Evolutionary conservation across 1,140 invertebrate genomes (phyloP).

Genomic region (Drosophila punjabiensis): DNA sequence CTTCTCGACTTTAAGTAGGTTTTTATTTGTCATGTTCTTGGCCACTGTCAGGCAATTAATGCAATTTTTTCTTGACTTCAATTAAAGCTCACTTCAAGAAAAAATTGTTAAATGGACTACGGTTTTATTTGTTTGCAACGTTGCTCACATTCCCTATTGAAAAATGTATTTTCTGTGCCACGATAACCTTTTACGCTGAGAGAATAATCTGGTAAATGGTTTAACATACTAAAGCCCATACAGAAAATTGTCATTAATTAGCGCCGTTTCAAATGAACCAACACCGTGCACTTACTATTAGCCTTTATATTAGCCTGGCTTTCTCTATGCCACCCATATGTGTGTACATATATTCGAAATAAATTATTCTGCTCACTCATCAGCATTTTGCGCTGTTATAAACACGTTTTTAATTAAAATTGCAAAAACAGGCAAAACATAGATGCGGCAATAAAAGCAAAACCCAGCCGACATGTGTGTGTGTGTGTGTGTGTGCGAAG

Average conservation of each 20-base stretch:
- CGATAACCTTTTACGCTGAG: constrained; percentile 13
- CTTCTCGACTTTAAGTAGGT: constrained; percentile 19
- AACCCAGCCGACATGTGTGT: constrained; percentile 29
- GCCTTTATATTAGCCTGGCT: constrained; percentile 38
- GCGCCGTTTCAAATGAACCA: constrained; percentile 13
- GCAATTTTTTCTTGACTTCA: constrained; percentile 6
- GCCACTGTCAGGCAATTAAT: constrained; percentile 43
- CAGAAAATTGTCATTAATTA: constrained; percentile 63
- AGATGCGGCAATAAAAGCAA: constrained; percentile 73
- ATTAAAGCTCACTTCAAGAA: constrained; percentile 5
- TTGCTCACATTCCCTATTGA: background rate
- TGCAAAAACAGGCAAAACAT: constrained; percentile 77
- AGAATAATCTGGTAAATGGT: constrained; percentile 30
- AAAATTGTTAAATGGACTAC: background rate
- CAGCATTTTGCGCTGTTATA: constrained; percentile 82
- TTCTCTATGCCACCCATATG: constrained; percentile 12
- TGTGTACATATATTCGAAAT: constrained; percentile 61
- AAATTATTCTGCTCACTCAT: constrained; percentile 83
- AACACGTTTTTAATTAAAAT: constrained; percentile 84
- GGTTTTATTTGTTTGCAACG: background rate
- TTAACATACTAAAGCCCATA: constrained; percentile 45
- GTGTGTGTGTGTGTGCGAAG: constrained; percentile 21
- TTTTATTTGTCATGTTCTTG: background rate
- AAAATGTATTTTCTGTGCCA: background rate
- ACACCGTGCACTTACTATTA: constrained; percentile 12